Base-by-base conservation (phyloP, 1,140 invertebrate species). In the Temnothorax nylanderi region DNA sequence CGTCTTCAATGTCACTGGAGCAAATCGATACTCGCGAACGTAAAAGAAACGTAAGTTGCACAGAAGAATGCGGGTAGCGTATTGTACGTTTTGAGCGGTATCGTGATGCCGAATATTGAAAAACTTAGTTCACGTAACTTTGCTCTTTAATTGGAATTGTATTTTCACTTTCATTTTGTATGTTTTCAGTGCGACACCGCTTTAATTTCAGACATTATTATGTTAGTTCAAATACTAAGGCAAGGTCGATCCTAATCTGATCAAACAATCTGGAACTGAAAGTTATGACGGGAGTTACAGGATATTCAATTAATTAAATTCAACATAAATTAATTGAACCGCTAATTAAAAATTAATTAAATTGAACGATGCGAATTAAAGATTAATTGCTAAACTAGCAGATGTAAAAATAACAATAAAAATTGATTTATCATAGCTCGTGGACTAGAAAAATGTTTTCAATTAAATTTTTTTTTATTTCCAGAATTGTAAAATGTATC, bases 1-100 rank as follows among this genome's bases (percentile, higher is more conserved):
- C 69, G 54, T 56, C 77, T 89, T 77, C 84, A 60, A 76, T 87
- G 88, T 77, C 88, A 89, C n/a, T 76, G 88, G 88, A 87, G 54
- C 88, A 77, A 87, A 89, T 89, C 88, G 54, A 89, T 89, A 77
- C 37, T 56, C 32, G 5, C 41, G 26, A 16, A 18, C 47, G 54
- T 89, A 86, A 64, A 85, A 88, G 47, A 69, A 34, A 62, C 51
- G 60, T n/a, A 32, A 16, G 18, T 21, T 49, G 18, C 10, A 41
- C 41, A 37, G 85, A 41, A 60, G 51, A n/a, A 51, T 41, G 37
- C 37, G 67, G 54, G 72, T 16, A 41, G 65, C 41, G 65, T 26
- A 49, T 47, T 69, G 44, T 49, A 69, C 41, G 65, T 69, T 47
- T 81, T 72, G 54, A 69, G 65, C 26, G 62, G 51, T 56, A 71